A percentile compares a stretch with the other conserved stretches of the same genome.
Conservation (phyloP, 1,140 invertebrate species). For the Eumaeus atala region DNA sequence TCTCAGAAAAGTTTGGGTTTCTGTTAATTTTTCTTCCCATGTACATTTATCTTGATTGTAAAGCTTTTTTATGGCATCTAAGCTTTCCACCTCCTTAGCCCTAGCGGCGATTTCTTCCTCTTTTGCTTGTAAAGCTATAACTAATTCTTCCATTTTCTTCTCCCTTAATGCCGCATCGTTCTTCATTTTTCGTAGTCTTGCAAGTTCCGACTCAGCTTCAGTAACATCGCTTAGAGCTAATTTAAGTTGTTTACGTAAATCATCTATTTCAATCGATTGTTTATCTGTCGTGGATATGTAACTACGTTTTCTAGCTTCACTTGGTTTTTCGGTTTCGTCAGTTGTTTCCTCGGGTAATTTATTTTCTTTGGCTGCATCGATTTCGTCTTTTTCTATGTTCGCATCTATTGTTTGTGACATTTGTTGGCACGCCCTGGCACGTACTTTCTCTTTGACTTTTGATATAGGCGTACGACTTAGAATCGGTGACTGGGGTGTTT, state of each 20-base stretch:
- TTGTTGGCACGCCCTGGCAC: slow-evolving; percentile 75
- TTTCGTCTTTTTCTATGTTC: slow-evolving; percentile 65
- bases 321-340: slow-evolving; percentile 66
- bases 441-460: slow-evolving; percentile 84
- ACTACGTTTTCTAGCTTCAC: slow-evolving; percentile 67
- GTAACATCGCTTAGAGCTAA: slow-evolving; percentile 59
- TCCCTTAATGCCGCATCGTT: slow-evolving; percentile 78
- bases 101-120: slow-evolving; percentile 81
- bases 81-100: slow-evolving; percentile 80
- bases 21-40: slow-evolving; percentile 78
- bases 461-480: slow-evolving; percentile 81
- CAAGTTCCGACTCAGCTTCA: slow-evolving; percentile 79
- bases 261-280: slow-evolving; percentile 81
- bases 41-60: slow-evolving; percentile 78
- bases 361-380: slow-evolving; percentile 68
- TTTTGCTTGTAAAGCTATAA: slow-evolving; percentile 80
- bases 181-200: slow-evolving; percentile 81
- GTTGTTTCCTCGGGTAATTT: slow-evolving; percentile 49
- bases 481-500: slow-evolving; percentile 84
- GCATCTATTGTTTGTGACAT: slow-evolving; percentile 67
- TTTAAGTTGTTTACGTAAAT: slow-evolving; percentile 75
- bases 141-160: slow-evolving; percentile 82
- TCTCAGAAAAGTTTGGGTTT: slow-evolving; percentile 77
- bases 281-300: slow-evolving; percentile 77
- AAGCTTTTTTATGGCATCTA: slow-evolving; percentile 77